A percentile compares a stretch with the other conserved stretches of the same genome.
Evolutionary conservation across 2,888 invertebrate species (phyloP).

Genomic region (Parascotia fuliginaria): DNA sequence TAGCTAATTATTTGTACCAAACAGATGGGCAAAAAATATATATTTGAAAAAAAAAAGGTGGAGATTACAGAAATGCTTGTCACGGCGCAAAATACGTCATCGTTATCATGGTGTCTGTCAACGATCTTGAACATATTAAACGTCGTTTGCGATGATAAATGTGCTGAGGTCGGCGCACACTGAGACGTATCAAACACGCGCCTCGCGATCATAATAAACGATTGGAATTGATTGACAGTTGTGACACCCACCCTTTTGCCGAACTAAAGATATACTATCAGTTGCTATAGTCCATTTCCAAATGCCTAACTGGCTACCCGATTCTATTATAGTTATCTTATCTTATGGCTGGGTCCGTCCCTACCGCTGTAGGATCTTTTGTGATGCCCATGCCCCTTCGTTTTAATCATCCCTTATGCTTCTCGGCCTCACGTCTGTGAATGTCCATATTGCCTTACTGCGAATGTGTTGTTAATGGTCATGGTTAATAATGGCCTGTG

Average conservation of each 20-base stretch:
- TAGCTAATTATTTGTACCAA: background rate
- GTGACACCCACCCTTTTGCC: constrained; percentile 32
- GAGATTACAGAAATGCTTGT: constrained; percentile 56
- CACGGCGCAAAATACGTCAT: constrained; percentile 43
- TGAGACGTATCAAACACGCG: constrained; percentile 50
- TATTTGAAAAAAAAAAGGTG: constrained; percentile 46
- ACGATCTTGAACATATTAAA: constrained; percentile 79
- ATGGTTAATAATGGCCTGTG: too few relatives aligned
- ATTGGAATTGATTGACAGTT: constrained; percentile 78
- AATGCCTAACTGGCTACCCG: too few relatives aligned
- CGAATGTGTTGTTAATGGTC: too few relatives aligned
- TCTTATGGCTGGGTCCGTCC: too few relatives aligned
- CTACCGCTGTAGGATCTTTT: too few relatives aligned
- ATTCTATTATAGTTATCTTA: too few relatives aligned
- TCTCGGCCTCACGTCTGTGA: too few relatives aligned
- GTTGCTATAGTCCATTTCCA: constrained; percentile 47
- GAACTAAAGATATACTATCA: constrained; percentile 42
- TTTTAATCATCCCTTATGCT: too few relatives aligned
- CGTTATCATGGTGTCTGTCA: constrained; percentile 72
- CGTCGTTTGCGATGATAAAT: constrained; percentile 79
- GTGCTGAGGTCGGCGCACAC: constrained; percentile 62
- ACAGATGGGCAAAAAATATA: constrained; percentile 26
- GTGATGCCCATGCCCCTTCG: too few relatives aligned
- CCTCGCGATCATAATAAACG: constrained; percentile 75
- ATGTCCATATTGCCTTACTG: too few relatives aligned